phyloP scores from a whole-genome alignment of 2,888 invertebrate genomes.

The Lasioglossum calceatum region DNA sequence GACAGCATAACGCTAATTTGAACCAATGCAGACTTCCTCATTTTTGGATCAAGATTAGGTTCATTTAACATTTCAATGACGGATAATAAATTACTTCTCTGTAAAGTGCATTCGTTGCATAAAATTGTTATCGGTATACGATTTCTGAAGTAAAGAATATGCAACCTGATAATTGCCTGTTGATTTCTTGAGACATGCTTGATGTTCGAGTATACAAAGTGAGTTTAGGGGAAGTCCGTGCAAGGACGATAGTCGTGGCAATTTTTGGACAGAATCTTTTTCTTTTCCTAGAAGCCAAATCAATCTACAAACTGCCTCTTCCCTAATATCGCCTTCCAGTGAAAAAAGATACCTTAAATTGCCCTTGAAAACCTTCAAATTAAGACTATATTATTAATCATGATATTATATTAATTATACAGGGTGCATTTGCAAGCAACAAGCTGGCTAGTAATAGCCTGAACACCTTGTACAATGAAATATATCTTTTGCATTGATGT shows the following conservation, averaged over 20 bases:
- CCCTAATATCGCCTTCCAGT: constrained; percentile 82
- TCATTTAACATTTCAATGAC: constrained; percentile 79
- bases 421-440: not conserved
- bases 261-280: constrained; percentile 82
- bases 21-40: constrained; percentile 88
- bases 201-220: constrained; percentile 82
- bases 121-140: not conserved
- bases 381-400: not conserved
- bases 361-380: constrained; percentile 83
- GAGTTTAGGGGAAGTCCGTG: constrained; percentile 84
- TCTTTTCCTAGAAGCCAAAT: constrained; percentile 85
- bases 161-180: constrained; percentile 81
- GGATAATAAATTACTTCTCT: constrained; percentile 85
- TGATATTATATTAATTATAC: not conserved
- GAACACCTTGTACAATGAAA: not conserved
- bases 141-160: constrained; percentile 20
- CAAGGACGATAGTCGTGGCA: constrained; percentile 85
- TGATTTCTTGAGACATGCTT: constrained; percentile 69
- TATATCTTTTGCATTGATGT: constrained; percentile 30
- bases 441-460: not conserved
- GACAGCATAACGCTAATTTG: constrained; percentile 89
- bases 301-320: constrained; percentile 85
- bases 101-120: constrained; percentile 60
- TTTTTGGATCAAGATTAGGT: constrained; percentile 87
- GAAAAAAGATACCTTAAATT: constrained; percentile 85